phyloP scores from a whole-genome alignment of 2,888 invertebrate species.

The Athalia cordata region DNA sequence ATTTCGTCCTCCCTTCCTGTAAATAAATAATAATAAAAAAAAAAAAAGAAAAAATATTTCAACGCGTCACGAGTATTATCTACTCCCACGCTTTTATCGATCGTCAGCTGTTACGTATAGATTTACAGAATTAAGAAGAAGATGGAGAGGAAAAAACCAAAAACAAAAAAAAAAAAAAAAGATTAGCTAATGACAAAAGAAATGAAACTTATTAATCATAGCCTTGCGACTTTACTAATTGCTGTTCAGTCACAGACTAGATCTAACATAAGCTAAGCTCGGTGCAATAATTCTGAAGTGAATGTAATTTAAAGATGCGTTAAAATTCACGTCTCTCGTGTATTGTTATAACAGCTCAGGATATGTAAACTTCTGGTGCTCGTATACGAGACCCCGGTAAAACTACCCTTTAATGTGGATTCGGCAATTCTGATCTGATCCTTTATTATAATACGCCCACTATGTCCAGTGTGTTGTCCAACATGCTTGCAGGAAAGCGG shows the following conservation, averaged over 20 bases:
- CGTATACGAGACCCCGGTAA: not conserved
- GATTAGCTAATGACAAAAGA: not conserved
- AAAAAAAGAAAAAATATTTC: slow-evolving; percentile 11
- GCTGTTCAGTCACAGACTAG: slow-evolving; percentile 60
- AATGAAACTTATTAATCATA: slow-evolving; percentile 51
- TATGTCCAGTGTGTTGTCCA: slow-evolving; percentile 6
- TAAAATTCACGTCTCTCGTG: slow-evolving; percentile 40
- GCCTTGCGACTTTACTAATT: slow-evolving; percentile 55
- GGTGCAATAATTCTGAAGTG: slow-evolving; percentile 58
- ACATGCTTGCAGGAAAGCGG: not conserved
- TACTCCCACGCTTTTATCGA: slow-evolving; percentile 29
- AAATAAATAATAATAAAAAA: slow-evolving; percentile 22
- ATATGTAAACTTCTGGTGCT: slow-evolving; percentile 10
- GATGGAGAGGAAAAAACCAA: not conserved
- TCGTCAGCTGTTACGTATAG: slow-evolving; percentile 43
- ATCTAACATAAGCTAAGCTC: slow-evolving; percentile 52
- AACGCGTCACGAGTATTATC: slow-evolving; percentile 16
- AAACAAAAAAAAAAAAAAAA: not conserved
- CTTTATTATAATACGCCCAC: slow-evolving; percentile 14
- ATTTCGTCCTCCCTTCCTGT: slow-evolving; percentile 28
- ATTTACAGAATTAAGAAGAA: slow-evolving; percentile 12
- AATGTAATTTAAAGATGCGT: slow-evolving; percentile 35
- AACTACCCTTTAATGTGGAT: not conserved
- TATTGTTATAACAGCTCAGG: slow-evolving; percentile 29
- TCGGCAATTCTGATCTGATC: slow-evolving; percentile 20